Conservation (phyloP, 2,113 vertebrate genomes). For the Peromyscus leucopus region DNA sequence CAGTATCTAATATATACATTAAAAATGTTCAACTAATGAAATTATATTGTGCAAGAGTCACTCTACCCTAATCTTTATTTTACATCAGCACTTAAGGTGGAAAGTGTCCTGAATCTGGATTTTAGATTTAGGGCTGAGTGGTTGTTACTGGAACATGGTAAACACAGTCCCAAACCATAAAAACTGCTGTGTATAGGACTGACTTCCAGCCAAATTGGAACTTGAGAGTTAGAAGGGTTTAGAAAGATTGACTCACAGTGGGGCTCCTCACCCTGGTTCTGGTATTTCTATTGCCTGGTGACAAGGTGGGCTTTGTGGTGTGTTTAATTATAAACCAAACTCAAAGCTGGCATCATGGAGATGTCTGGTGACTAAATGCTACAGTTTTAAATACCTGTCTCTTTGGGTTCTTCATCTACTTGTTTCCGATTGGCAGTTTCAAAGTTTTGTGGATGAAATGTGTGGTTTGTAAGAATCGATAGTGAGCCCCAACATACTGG, state of each 20-base stretch:
- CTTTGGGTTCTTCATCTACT: conserved; percentile 25
- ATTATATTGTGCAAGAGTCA: conserved; percentile 82
- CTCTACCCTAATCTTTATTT: conserved; percentile 80
- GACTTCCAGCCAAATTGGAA: conserved; percentile 45
- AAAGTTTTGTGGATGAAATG: conserved; percentile 46
- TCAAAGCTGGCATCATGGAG: conserved; percentile 18
- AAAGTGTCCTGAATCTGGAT: conserved; percentile 77
- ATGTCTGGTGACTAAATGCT: conserved; percentile 21
- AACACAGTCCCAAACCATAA: conserved; percentile 49
- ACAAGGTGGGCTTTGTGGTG: conserved; percentile 19
- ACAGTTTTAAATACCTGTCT: neutral
- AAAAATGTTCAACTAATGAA: conserved; percentile 79
- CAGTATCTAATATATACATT: conserved; percentile 82
- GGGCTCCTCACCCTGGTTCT: conserved; percentile 69
- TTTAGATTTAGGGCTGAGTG: conserved; percentile 69
- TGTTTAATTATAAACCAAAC: conserved; percentile 40
- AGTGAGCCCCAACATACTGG: conserved; percentile 74
- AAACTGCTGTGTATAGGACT: neutral
- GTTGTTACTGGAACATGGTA: conserved; percentile 51
- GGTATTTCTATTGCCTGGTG: conserved; percentile 33
- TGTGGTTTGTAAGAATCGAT: conserved; percentile 51
- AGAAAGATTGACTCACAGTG: conserved; percentile 67
- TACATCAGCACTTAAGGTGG: conserved; percentile 80
- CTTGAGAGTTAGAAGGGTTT: conserved; percentile 16
- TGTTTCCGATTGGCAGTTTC: conserved; percentile 76